Evolutionary conservation across 1,140 invertebrate genomes (phyloP).

Genomic region (Drosophila sturtevanti): DNA sequence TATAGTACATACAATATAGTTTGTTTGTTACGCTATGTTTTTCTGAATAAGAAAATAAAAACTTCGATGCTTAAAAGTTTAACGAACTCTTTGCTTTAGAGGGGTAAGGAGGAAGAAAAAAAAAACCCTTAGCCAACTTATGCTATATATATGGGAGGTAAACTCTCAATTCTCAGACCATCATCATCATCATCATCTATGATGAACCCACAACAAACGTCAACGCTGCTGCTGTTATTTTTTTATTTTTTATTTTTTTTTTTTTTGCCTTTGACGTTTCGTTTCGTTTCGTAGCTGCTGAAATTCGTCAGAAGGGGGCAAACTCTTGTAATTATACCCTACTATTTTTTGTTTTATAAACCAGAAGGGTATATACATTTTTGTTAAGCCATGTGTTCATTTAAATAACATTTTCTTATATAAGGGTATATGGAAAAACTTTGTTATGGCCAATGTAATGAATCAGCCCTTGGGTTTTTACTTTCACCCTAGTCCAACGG

Average conservation of each 20-base stretch:
- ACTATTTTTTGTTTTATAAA: no score
- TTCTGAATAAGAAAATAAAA: slow-evolving; percentile 63
- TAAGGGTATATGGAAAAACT: slow-evolving; percentile 16
- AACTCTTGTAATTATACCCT: slow-evolving; percentile 1
- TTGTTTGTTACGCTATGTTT: slow-evolving; percentile 13
- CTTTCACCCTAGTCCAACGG: slow-evolving; percentile 59
- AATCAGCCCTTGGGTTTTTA: slow-evolving; percentile 36
- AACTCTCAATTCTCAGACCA: slow-evolving; percentile 15
- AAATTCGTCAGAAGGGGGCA: slow-evolving; percentile 4
- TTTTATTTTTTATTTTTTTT: neutral
- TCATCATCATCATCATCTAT: slow-evolving; percentile 1
- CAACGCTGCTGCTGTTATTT: slow-evolving; percentile 35
- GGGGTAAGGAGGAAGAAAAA: no score
- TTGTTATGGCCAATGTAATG: slow-evolving; percentile 50
- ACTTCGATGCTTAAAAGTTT: slow-evolving; percentile 78
- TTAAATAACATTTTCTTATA: no score
- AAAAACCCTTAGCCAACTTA: slow-evolving; percentile 11
- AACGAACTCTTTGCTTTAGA: slow-evolving; percentile 58
- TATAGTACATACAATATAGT: slow-evolving; percentile 9
- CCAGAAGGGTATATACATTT: no score
- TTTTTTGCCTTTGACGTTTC: slow-evolving; percentile 54
- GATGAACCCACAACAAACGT: slow-evolving; percentile 57
- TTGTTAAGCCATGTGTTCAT: no score
- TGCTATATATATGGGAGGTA: slow-evolving; percentile 3
- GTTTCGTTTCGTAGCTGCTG: slow-evolving; percentile 34